Base-by-base conservation (phyloP, 1,140 invertebrate species). In the Apis florea region DNA sequence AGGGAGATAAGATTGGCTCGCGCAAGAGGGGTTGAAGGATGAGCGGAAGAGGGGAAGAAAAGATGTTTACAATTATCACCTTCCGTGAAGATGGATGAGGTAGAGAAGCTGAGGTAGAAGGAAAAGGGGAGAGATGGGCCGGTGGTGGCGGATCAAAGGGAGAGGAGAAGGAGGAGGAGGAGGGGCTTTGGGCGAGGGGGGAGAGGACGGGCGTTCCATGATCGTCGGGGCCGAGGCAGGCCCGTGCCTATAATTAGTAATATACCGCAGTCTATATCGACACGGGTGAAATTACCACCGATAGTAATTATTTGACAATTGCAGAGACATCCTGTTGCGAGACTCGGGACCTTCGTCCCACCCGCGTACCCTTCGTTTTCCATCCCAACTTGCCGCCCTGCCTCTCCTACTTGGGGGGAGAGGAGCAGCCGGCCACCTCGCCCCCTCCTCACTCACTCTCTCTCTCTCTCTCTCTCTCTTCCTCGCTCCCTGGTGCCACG, bases 221-320 rank as follows among this genome's bases (percentile, higher is more conserved):
- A 85, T 85, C 76, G 77, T 72, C 71, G 80, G 76, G 53, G n/a
- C 76, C 79, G 70, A 72, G 53, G 77, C 71, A 72, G 64, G 78
- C 81, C 78, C 82, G 82, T 85, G 87, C 72, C 87, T 89, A 85
- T 90, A 89, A 91, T 90, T 89, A 91, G 86, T 89, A 92, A 89
- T 89, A 87, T 85, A 89, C 84, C 87, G 87, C 90, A 87, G 88
- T 84, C 84, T 86, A 91, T 90, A 89, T 90, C 87, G 85, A 88
- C 85, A 87, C 87, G 86, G 79, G 83, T 88, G 85, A 88, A 90
- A 90, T 91, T 90, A 90, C 90, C 89, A 83, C 78, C 88, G 86
- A 85, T 87, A 90, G 90, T 91, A 90, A 91, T 91, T 90, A 91
- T 91, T 91, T 91, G 90, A 91, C 89, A 91, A 91, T 91, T 90